A percentile compares a stretch with the other conserved stretches of the same genome.
Conservation (phyloP, 2,797 vertebrate genomes). For the Danionella dracula region DNA sequence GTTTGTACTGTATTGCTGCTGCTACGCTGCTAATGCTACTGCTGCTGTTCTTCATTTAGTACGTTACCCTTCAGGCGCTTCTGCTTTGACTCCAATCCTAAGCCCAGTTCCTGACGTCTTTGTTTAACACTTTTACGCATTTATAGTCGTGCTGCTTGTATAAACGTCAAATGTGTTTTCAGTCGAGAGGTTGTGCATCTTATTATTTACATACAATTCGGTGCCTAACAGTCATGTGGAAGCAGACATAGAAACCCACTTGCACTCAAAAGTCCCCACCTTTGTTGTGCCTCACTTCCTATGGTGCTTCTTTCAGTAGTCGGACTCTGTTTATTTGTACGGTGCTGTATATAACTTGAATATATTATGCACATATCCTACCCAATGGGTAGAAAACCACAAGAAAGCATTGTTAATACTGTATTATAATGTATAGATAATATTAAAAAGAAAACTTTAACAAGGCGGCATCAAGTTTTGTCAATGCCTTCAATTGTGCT, state of each 20-base stretch:
- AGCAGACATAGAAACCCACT: slow-evolving; percentile 60
- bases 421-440: slow-evolving; percentile 79
- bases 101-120: slow-evolving; percentile 3
- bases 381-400: slow-evolving; percentile 80
- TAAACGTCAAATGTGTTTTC: slow-evolving; percentile 18
- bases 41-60: slow-evolving; percentile 48
- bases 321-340: slow-evolving; percentile 69
- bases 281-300: slow-evolving; percentile 79
- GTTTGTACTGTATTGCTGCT: slow-evolving; percentile 42
- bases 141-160: slow-evolving; percentile 33
- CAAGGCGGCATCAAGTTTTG: slow-evolving; percentile 72
- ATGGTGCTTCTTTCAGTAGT: slow-evolving; percentile 78
- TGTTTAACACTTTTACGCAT: too few species aligned
- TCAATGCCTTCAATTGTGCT: slow-evolving; percentile 72
- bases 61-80: slow-evolving; percentile 33
- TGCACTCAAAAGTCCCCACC: slow-evolving; percentile 59
- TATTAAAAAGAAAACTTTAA: slow-evolving; percentile 68
- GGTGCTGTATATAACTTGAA: slow-evolving; percentile 83
- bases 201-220: slow-evolving; percentile 52
- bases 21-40: slow-evolving; percentile 51
- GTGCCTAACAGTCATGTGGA: slow-evolving; percentile 66
- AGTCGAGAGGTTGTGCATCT: slow-evolving; percentile 64
- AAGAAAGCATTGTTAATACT: slow-evolving; percentile 76
- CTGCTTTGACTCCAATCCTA: not conserved
- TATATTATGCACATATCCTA: slow-evolving; percentile 87